Conservation (phyloP, 2,888 invertebrate species). For the Drosophila austrosaltans region DNA sequence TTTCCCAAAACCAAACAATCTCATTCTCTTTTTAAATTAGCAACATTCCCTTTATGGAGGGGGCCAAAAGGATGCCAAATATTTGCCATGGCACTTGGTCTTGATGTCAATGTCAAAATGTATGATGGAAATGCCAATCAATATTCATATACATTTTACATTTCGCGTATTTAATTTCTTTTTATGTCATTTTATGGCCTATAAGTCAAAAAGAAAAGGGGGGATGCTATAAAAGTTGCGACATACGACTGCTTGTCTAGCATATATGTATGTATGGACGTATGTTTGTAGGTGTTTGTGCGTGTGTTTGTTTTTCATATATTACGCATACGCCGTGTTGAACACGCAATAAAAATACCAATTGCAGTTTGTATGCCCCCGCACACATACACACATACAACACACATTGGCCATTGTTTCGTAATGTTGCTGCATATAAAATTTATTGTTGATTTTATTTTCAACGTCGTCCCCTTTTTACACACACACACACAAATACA, state of each 20-base stretch:
- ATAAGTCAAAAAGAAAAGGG: slow-evolving; percentile 65
- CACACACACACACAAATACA: slow-evolving; percentile 40
- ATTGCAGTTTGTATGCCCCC: slow-evolving; percentile 62
- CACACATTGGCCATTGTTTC: slow-evolving; percentile 66
- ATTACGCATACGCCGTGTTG: slow-evolving; percentile 79
- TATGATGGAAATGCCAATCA: slow-evolving; percentile 72
- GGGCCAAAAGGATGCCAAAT: neutral
- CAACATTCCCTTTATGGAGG: neutral
- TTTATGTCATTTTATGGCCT: slow-evolving; percentile 74
- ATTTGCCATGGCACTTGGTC: neutral
- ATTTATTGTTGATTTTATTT: slow-evolving; percentile 79
- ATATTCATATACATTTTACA: slow-evolving; percentile 65
- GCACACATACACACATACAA: slow-evolving; percentile 20
- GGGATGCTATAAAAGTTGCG: slow-evolving; percentile 53
- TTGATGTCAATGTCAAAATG: slow-evolving; percentile 47
- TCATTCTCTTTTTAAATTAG: neutral
- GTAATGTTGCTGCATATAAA: slow-evolving; percentile 75
- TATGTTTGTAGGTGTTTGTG: slow-evolving; percentile 13
- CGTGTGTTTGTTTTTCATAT: slow-evolving; percentile 17
- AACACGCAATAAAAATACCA: slow-evolving; percentile 79
- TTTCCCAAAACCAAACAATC: neutral
- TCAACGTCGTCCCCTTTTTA: slow-evolving; percentile 75
- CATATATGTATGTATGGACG: slow-evolving; percentile 13
- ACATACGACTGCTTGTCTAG: slow-evolving; percentile 54
- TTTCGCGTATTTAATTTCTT: slow-evolving; percentile 76